phyloP scores from a whole-genome alignment of 2,888 invertebrate species.

The Vesta saturnalis region DNA sequence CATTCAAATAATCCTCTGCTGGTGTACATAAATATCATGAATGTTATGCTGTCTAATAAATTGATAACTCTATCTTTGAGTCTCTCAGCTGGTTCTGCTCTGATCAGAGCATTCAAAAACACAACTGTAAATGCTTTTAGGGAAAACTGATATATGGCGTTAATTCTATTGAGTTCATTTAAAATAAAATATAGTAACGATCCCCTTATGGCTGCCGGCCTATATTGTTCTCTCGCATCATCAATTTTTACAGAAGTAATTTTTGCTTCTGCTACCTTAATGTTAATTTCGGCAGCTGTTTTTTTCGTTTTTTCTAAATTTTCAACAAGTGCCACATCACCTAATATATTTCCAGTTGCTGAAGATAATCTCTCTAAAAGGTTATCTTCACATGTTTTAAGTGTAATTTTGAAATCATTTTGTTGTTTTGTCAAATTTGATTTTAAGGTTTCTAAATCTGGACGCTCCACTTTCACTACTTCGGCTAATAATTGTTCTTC shows the following conservation, averaged over 20 bases:
- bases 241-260: constrained; percentile 88
- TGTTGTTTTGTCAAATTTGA: constrained; percentile 89
- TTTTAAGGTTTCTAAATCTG: constrained; percentile 87
- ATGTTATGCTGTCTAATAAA: constrained; percentile 89
- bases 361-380: constrained; percentile 85
- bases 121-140: constrained; percentile 93
- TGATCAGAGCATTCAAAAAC: constrained; percentile 83
- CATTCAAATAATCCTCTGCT: constrained; percentile 90
- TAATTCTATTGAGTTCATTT: constrained; percentile 91
- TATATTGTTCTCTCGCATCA: constrained; percentile 88
- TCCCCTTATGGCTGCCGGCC: constrained; percentile 84
- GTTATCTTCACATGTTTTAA: constrained; percentile 93
- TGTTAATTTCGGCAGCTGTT: constrained; percentile 89
- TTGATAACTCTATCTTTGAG: constrained; percentile 77
- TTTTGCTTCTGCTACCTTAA: constrained; percentile 88
- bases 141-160: constrained; percentile 96
- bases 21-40: constrained; percentile 87
- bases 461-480: constrained; percentile 92
- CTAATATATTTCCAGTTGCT: constrained; percentile 91
- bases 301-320: constrained; percentile 94
- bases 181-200: constrained; percentile 93
- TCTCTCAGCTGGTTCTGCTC: constrained; percentile 75
- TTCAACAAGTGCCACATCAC: constrained; percentile 88
- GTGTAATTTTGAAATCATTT: constrained; percentile 92
- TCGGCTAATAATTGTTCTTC: constrained; percentile 94